phyloP scores from a whole-genome alignment of 2,797 vertebrate genomes.

The Spea hammondii region DNA sequence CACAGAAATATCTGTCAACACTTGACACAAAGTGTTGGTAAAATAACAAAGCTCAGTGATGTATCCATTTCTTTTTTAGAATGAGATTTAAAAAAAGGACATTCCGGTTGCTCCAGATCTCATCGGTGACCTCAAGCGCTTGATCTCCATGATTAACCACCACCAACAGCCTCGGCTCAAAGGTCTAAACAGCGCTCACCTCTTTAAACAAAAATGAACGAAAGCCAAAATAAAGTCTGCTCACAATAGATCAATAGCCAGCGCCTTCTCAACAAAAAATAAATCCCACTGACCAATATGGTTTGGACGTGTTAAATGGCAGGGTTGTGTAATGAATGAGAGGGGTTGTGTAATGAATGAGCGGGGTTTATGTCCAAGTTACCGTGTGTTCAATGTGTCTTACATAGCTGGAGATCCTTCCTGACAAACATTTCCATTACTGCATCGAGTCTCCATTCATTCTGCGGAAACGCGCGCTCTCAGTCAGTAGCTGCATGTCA shows the following conservation, averaged over 20 bases:
- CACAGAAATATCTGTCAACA: no score
- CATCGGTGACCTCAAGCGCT: not conserved
- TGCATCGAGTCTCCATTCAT: conserved; percentile 40
- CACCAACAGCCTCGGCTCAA: not conserved
- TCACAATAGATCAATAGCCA: conserved; percentile 9
- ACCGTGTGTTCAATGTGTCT: conserved; percentile 8
- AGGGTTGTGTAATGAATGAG: not conserved
- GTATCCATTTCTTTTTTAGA: no score
- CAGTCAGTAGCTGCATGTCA: not conserved
- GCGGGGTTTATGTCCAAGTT: not conserved
- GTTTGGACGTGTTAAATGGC: conserved; percentile 20
- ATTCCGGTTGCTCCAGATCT: not conserved
- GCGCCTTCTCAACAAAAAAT: not conserved
- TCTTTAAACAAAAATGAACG: conserved; percentile 6
- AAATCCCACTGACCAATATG: not conserved
- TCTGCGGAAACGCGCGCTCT: not conserved
- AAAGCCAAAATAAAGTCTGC: conserved; percentile 46
- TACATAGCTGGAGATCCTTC: conserved; percentile 5
- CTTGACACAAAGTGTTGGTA: no score
- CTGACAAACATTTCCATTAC: conserved; percentile 35
- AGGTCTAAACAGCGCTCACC: not conserved
- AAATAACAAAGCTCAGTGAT: no score
- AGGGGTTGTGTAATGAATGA: no score
- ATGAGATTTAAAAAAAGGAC: not conserved
- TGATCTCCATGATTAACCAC: not conserved